Evolutionary conservation across 1,140 invertebrate species (phyloP).

Genomic region (Phenacoccus solenopsis): DNA sequence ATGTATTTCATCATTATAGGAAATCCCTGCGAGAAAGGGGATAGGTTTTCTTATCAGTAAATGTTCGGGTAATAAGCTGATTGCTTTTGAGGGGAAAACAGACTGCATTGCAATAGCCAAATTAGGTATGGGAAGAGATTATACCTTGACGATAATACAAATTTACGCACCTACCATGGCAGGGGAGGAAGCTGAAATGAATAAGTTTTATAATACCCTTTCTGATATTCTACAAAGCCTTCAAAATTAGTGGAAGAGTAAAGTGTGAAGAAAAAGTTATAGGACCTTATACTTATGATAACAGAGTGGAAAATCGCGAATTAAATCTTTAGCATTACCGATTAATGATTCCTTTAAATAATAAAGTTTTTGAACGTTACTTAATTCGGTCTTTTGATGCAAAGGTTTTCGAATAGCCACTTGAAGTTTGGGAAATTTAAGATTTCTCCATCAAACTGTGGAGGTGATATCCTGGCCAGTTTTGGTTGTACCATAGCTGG

Average conservation of each 20-base stretch:
- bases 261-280: neutral
- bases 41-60: neutral
- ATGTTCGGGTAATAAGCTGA: neutral
- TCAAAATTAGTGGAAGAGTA: neutral
- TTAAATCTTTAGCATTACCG: too few species aligned
- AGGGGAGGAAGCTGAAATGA: neutral
- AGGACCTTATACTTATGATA: neutral
- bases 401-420: neutral
- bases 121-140: neutral
- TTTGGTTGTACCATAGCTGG: too few species aligned
- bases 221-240: neutral
- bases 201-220: neutral
- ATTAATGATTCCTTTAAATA: too few species aligned
- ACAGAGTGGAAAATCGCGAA: neutral
- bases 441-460: too few species aligned
- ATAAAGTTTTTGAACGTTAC: too few species aligned
- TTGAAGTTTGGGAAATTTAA: too few species aligned
- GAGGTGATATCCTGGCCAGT: too few species aligned
- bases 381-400: neutral
- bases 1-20: neutral
- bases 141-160: neutral
- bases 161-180: neutral
- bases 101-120: neutral
- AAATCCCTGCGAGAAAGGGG: neutral
- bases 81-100: neutral